phyloP scores from a whole-genome alignment of 2,888 invertebrate species.

The Aelia acuminata region DNA sequence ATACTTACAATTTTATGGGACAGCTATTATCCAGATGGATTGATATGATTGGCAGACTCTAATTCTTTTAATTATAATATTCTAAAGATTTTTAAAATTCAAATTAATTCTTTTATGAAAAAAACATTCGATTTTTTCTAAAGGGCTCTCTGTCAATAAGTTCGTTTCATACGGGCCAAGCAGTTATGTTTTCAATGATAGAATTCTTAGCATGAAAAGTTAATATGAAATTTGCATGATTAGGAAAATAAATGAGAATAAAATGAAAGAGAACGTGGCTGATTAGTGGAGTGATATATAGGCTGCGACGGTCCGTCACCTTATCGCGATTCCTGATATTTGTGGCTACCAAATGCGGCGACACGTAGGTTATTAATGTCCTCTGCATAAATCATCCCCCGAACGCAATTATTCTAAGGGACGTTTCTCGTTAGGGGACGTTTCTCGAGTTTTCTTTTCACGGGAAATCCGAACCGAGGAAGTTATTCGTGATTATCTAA shows the following conservation, averaged over 20 bases:
- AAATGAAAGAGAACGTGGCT: not conserved
- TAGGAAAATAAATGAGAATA: not conserved
- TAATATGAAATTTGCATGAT: too few species aligned
- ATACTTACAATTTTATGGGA: too few species aligned
- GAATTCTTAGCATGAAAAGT: too few species aligned
- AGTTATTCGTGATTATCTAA: not conserved
- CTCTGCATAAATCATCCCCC: not conserved
- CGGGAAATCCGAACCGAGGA: not conserved
- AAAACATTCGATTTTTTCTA: too few species aligned
- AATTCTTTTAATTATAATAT: too few species aligned
- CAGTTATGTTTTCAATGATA: too few species aligned
- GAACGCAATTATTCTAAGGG: not conserved
- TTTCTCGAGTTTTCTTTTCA: constrained; percentile 7
- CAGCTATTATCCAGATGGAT: too few species aligned
- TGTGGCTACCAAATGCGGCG: not conserved
- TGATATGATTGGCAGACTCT: too few species aligned
- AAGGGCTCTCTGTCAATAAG: too few species aligned
- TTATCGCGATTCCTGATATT: not conserved
- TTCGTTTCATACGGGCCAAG: too few species aligned
- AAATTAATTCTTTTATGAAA: too few species aligned
- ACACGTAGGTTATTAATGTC: not conserved
- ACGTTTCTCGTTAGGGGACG: not conserved
- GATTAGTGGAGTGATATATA: not conserved
- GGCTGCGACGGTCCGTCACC: not conserved
- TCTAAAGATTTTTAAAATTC: too few species aligned